Evolutionary conservation across 2,888 invertebrate genomes (phyloP), one percentile per base, ranked within the genome.

Genomic region (Hyposoter didymator): DNA sequence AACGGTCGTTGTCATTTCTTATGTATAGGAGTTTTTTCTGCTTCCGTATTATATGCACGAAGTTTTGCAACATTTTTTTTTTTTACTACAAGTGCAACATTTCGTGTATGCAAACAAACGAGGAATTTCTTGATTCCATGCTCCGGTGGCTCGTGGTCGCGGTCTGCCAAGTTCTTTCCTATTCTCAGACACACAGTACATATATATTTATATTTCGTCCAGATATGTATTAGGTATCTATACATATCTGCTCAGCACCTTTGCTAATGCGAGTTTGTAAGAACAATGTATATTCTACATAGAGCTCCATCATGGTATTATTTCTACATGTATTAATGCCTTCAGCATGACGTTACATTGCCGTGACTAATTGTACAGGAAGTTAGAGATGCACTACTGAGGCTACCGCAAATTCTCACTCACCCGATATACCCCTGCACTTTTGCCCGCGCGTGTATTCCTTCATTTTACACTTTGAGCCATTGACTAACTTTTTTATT

Each of bases 361-460:
- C 84, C 89, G 88, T 89, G 88, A 90, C 91, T 92, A 91, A 92
- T 92, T 90, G 85, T 84, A 89, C 88, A 88, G 91, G 90, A 92
- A 92, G 88, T 84, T 66, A 59, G 32, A 78, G 39, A 79, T 69
- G 81, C 66, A 32, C 79, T 52, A 49, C 76, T 81, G 72, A 59
- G 35, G 73, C 75, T 70, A 82, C 74, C 66, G 82, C 17, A 55
- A 82, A 75, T 82, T 70, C 75, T 45, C 75, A 73, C 52, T 74
- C 70, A 78, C 66, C 72, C 49, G 73, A 59, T 67, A 45, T 66
- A 69, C 47, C 66, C 35, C 55, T 59, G 69, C 32, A 32, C 19
- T 73, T 69, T 35, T 47, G 59, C 35, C 62, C 62, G 59, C 45
- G 47, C 67, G 47, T 32, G 55, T 75, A 67, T 87, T 85, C 81